Evolutionary conservation across 2,888 invertebrate species (phyloP), one percentile per base, ranked within the genome.

Genomic region (Hyposoter dolosus): DNA sequence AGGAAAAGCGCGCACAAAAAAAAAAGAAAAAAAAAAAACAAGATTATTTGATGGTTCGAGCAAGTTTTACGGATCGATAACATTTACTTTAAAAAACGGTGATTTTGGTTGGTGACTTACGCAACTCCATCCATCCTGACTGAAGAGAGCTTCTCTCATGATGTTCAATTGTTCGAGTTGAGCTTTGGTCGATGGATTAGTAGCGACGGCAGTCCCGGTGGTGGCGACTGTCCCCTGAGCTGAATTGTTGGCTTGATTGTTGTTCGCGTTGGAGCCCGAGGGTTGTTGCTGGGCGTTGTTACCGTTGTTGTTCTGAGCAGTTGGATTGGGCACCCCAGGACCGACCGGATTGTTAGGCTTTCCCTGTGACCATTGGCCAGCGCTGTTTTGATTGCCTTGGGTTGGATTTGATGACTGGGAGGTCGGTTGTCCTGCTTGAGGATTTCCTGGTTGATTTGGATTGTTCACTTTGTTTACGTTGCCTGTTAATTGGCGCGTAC

Each of bases 71-170:
- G 40, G 40, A 1, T 40, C 35, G 35, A 35, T 35, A 35, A 35
- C 2, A 4, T 35, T 35, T 35, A 35, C 35, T 35, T 10, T 7
- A 10, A 9, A 40, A 40, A 40, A 40, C 1, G 10, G 0, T 19
- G 5, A 76, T 23, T 9, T 40, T 40, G 17, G 17, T 45, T 28
- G 89, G 83, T 75, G 87, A 96, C 97, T 96, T 95, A 97, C 97
- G 90, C 98, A 98, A 88, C 98, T 98, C 98, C 98, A 98, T 89
- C 98, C 98, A 93, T 98, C 98, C 93, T 97, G 97, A 94, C 98
- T 97, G 93, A 97, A 98, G 84, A 98, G 96, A 76, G 98, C 98
- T 94, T 98, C 98, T 87, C 98, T 96, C 98, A 98, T 98, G 86
- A 97, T 97, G 94, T 97, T 98, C 88, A 98, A 95, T 94, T 98